Percentiles rank a stretch among this genome's conserved stretches.
phyloP scores from a whole-genome alignment of 2,888 invertebrate species.

The Teleiodes luculella region DNA sequence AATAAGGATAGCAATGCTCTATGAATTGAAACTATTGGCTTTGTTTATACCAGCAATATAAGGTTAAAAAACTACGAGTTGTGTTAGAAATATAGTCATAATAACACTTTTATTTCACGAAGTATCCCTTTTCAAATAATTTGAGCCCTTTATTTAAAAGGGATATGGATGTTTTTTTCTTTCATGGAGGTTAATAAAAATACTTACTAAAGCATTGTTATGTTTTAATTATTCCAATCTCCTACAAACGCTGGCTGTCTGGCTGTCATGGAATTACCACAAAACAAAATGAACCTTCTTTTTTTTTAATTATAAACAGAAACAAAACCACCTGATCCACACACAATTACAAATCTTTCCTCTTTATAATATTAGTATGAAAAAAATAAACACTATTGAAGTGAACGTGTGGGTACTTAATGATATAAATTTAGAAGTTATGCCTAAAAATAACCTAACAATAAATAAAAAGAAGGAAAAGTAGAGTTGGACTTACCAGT shows the following conservation, averaged over 20 bases:
- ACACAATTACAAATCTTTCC: too few relatives aligned
- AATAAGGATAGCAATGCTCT: conserved; percentile 17
- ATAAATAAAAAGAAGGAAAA: too few relatives aligned
- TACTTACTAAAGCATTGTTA: neutral
- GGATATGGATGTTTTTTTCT: conserved; percentile 58
- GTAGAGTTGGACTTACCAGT: too few relatives aligned
- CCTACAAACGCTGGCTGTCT: neutral
- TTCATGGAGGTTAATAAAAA: conserved; percentile 12
- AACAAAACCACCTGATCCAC: too few relatives aligned
- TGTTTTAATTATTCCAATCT: neutral
- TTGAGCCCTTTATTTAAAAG: conserved; percentile 77
- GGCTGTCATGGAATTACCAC: neutral
- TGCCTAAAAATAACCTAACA: too few relatives aligned
- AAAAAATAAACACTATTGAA: too few relatives aligned
- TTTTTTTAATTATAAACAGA: too few relatives aligned
- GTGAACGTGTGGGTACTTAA: too few relatives aligned
- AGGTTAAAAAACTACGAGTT: conserved; percentile 3
- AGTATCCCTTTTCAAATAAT: conserved; percentile 75
- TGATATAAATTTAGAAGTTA: too few relatives aligned
- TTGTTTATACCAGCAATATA: conserved; percentile 32
- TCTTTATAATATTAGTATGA: too few relatives aligned
- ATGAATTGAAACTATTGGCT: conserved; percentile 11
- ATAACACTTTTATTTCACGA: conserved; percentile 27
- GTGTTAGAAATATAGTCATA: conserved; percentile 9
- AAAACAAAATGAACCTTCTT: too few relatives aligned